These are phyloP conservation scores for Perizoma affinitatum DNA, from an alignment of 2,888 invertebrate species.

Conservation along the genomic window DNA sequence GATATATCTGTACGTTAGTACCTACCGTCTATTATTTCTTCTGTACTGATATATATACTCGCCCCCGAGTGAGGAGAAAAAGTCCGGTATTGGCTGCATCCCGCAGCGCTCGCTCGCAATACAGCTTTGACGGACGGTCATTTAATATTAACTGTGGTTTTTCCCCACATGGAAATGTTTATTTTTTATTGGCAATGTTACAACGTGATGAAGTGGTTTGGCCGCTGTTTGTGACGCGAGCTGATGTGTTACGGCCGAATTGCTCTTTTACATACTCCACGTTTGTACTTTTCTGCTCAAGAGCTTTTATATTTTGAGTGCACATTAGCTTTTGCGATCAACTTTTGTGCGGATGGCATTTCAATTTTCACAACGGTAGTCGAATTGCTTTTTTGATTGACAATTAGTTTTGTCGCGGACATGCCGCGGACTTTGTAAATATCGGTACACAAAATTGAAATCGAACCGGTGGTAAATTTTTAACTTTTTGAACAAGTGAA, in stretches of 20 bases:
- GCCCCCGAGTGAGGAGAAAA: constrained; percentile 58
- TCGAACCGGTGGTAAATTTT: constrained; percentile 73
- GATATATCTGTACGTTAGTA: constrained; percentile 1
- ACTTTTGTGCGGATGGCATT: constrained; percentile 24
- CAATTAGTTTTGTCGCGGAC: constrained; percentile 54
- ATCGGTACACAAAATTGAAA: constrained; percentile 68
- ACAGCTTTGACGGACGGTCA: constrained; percentile 83
- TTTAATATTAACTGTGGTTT: constrained; percentile 84
- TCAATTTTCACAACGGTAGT: constrained; percentile 23
- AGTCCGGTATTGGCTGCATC: constrained; percentile 79
- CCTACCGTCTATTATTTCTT: constrained; percentile 3
- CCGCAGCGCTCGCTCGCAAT: constrained; percentile 74
- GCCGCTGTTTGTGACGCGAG: constrained; percentile 77
- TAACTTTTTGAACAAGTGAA: constrained; percentile 78
- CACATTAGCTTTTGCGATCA: constrained; percentile 39
- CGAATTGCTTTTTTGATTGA: constrained; percentile 50
- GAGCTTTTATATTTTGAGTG: constrained; percentile 51
- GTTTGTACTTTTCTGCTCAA: constrained; percentile 59
- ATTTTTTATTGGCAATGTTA: constrained; percentile 75
- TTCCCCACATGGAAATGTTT: constrained; percentile 82
- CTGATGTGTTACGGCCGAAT: constrained; percentile 72
- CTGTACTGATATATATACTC: constrained; percentile 41
- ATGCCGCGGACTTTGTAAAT: constrained; percentile 45
- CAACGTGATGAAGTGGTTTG: constrained; percentile 80
- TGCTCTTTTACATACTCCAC: constrained; percentile 73